phyloP scores from a whole-genome alignment of 2,113 vertebrate genomes.

The Seriola dumerili region DNA sequence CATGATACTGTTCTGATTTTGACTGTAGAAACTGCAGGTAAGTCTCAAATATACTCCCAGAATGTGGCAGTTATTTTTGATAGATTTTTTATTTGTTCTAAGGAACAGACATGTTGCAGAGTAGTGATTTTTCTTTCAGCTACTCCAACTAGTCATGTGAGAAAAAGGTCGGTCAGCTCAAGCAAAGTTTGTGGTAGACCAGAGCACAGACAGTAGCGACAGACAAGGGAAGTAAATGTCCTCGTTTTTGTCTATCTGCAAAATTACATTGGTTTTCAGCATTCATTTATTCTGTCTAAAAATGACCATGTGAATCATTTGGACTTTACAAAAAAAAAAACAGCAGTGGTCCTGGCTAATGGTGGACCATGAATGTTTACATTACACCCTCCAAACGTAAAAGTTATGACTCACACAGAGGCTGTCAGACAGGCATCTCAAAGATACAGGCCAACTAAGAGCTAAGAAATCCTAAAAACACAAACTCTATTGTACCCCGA shows the following conservation, averaged over 20 bases:
- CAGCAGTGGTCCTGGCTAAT: background rate
- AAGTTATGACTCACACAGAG: background rate
- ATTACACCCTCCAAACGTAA: background rate
- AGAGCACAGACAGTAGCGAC: conserved; percentile 53
- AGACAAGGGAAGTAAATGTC: conserved; percentile 69
- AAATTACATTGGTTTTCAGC: conserved; percentile 30
- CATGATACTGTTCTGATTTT: conserved; percentile 5
- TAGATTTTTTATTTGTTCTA: background rate
- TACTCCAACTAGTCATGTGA: conserved; percentile 61
- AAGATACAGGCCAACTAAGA: background rate
- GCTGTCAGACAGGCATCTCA: background rate
- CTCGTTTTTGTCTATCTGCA: conserved; percentile 50
- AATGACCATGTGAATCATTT: background rate
- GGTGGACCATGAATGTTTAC: background rate
- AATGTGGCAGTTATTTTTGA: background rate
- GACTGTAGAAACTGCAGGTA: conserved; percentile 36
- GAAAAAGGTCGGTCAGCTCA: conserved; percentile 41
- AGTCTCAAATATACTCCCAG: background rate
- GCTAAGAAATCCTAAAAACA: background rate
- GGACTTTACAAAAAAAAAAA: background rate
- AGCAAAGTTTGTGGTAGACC: conserved; percentile 72
- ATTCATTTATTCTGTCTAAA: conserved; percentile 12
- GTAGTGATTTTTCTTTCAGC: conserved; percentile 3
- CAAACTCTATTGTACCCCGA: background rate
- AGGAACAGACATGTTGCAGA: background rate